Base-by-base conservation (phyloP, 2,113 vertebrate species). In the Neodontobutis hainanensis region DNA sequence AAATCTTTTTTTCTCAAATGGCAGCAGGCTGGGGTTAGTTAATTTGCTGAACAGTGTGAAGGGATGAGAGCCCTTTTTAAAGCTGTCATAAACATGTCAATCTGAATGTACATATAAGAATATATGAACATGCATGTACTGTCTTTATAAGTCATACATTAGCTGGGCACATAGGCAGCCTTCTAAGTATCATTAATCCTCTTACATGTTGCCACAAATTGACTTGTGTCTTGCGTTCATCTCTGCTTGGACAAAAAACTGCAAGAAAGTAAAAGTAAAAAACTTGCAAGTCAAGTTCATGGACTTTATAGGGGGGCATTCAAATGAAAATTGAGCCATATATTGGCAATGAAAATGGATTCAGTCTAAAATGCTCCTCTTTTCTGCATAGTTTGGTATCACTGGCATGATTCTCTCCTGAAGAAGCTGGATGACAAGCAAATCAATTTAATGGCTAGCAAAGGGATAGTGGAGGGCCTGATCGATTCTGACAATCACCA, bases 401-500 rank as follows among this genome's bases (percentile, higher is more conserved):
- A 44, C 59, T 49, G 61, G 52, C 62, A 27, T 63, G 36, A 45
- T 65, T 61, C 67, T 59, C 68, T 58, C 56, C 50, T 11, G 42
- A 69, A 81, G 78, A 67, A 69, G 71, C 56, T 19, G 34, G 62
- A 70, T 78, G 77, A 75, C 73, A 65, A 68, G 77, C 68, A 52
- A 77, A 87, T 85, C 83, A 69, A 79, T 88, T 69, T 78, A 81
- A 75, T 67, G 57, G 75, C 78, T 68, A 15, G 2, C 40, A 67
- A 66, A 12, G 81, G 62, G 69, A 78, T 16, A 53, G 75, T 53
- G 2, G 68, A 72, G 44, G 67, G 6, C 51, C 70, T 79, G 85
- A 90, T 90, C 84, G 66, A 90, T 87, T 78, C 82, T 71, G 78
- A 86, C 75, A 83, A 82, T 87, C 80, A 61, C 52, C 12, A 68